Base-by-base conservation (phyloP, 2,797 vertebrate species). In the Anabas testudineus region DNA sequence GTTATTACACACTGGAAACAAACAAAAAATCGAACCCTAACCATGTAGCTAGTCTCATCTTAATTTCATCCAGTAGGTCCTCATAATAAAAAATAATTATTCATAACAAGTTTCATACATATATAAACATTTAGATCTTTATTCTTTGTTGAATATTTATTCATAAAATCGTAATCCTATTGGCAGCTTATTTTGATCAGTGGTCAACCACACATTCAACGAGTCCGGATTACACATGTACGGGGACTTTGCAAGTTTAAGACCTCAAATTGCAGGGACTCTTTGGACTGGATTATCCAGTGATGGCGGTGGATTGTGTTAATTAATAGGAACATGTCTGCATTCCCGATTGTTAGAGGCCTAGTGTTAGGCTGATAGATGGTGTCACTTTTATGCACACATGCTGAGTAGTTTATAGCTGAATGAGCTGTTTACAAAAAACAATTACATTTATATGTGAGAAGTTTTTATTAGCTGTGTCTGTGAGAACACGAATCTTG, bases 1-100 rank as follows among this genome's bases (percentile, higher is more conserved):
- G 80, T 90, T 91, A 75, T 90, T 88, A 78, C 85, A 84, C 81
- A 77, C 74, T 88, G 86, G 84, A 90, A 93, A 90, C 81, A 86
- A 93, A 92, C 86, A 84, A 88, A 90, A 90, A 86, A 84, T 71
- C 63, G 73, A 43, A n/a, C 80, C 78, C 22, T 19, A 68, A 68
- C 83, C 46, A 34, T 21, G 34, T 67, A 59, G 6, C 51, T 36
- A 32, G 8, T 30, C 24, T 21, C 52, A 39, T 24, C 21, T 13
- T 18, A n/a, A 3, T 16, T 26, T 69, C 21, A 3, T n/a, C 15
- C n/a, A n/a, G n/a, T n/a, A n/a, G n/a, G n/a, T n/a, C n/a, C n/a
- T 1, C 0, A 4, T 3, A 15, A 1, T 4, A 13, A 12, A 10
- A 7, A 14, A 3, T 39, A 9, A 19, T 10, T 45, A 15, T 32